phyloP scores from a whole-genome alignment of 2,888 invertebrate genomes.

The Ophion ventricosus region DNA sequence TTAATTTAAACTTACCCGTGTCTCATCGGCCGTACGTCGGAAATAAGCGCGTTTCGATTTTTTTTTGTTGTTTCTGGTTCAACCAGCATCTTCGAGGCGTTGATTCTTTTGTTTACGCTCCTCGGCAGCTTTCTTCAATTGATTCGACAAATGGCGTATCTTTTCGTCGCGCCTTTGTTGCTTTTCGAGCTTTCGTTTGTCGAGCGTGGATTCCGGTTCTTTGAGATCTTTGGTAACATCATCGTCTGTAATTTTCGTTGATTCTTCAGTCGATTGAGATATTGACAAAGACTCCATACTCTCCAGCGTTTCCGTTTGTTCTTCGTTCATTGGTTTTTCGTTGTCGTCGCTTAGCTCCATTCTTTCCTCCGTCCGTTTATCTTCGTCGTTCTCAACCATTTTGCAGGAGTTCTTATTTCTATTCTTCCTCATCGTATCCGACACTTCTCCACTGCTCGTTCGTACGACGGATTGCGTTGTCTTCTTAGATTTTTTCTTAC shows the following conservation, averaged over 20 bases:
- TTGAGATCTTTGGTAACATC: neutral
- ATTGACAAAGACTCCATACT: slow-evolving; percentile 22
- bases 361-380: slow-evolving; percentile 43
- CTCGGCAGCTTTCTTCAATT: slow-evolving; percentile 68
- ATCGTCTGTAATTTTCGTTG: neutral
- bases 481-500: slow-evolving; percentile 39
- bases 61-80: neutral
- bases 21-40: neutral
- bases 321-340: slow-evolving; percentile 1
- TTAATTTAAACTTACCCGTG: neutral
- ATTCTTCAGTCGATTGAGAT: slow-evolving; percentile 5
- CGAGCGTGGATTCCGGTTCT: slow-evolving; percentile 17
- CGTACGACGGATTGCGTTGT: neutral
- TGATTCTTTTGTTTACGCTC: slow-evolving; percentile 42
- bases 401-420: neutral
- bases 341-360: neutral
- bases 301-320: slow-evolving; percentile 25
- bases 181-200: slow-evolving; percentile 67
- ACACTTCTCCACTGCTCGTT: neutral
- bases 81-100: neutral
- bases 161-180: slow-evolving; percentile 74
- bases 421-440: neutral
- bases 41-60: neutral
- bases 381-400: slow-evolving; percentile 21
- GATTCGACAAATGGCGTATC: slow-evolving; percentile 72